Base-by-base conservation (phyloP, 2,113 vertebrate genomes). In the Cacatua alba region DNA sequence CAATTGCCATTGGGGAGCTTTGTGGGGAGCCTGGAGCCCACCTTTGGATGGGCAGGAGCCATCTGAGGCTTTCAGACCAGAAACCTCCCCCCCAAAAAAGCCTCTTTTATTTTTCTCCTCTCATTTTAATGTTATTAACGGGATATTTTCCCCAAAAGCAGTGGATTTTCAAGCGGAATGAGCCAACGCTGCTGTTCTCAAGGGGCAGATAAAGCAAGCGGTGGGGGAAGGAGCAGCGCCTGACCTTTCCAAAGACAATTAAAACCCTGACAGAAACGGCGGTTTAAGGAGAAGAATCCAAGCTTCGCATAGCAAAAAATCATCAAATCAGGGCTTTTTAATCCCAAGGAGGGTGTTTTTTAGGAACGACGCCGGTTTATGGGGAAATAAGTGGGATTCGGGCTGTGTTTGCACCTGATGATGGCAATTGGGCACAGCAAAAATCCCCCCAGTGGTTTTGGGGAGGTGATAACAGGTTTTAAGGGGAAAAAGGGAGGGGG, bases 181-280 rank as follows among this genome's bases (percentile, higher is more conserved):
- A 5, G 79, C 55, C 79, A 11, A 17, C 11, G 13, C 8, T 1
- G 7, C 16, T 51, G 41, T n/a, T 69, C 92, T 82, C 94, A 11
- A 1, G 85, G 85, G 94, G 86, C 48, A 15, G 25, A 90, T 86
- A 95, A 95, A 94, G 94, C 92, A 90, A 62, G 15, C 0, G 3
- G 7, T 55, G 85, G 3, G 46, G 88, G 77, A 82, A 79, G 77
- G 57, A 89, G 63, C 77, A 7, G 48, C 8, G 37, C 48, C 65
- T 75, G 94, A 95, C 92, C 94, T 95, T 95, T 94, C 53, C 92
- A 70, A 86, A 95, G 94, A 29, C 94, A 82, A 95, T 94, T 89
- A 94, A 86, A 94, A 89, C 67, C 92, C 72, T 8, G 67, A 24
- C 29, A 41, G 81, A 89, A 94, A 86, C 6, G 24, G 55, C 2